Base-by-base conservation (phyloP, 2,797 vertebrate species). In the Microtus agrestis region DNA sequence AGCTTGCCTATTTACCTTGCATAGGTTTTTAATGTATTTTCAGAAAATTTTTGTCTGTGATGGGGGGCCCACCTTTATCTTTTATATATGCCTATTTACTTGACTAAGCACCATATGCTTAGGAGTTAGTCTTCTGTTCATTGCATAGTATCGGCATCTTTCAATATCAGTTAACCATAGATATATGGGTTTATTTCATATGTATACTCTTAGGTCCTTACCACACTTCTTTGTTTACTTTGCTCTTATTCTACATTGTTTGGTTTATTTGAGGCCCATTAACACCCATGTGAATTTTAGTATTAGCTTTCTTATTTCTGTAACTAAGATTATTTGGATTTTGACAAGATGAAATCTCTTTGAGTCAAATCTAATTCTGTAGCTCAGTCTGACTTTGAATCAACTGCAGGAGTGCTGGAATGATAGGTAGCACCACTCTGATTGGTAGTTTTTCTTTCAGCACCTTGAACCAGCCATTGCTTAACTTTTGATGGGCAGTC, bases 231-330 rank as follows among this genome's bases (percentile, higher is more conserved):
- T 29, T 87, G 29, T 61, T 78, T 89, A 43, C 89, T 78, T 94
- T 81, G 40, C 54, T 17, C 78, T 80, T 46, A 46, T 91, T 74
- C 27, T 81, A 89, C 40, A 77, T 71, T 92, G 27, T 80, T 87
- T 92, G 40, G 51, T 56, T 56, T 87, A 5, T 63, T 37, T 37
- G 23, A n/a, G 43, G 13, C 56, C 51, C 31, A 13, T 87, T 92
- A 77, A n/a, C 14, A 46, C 61, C 59, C 17, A 48, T 46, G 27
- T 77, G 37, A 91, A 56, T 81, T 89, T 86, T 86, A 88, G 34
- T 48, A 79, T 59, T 91, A 73, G 17, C 12, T 73, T 91, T 90
- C 82, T 6, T 43, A 73, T 87, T 96, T 96, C 69, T 95, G 51
- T 59, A 91, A 87, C 61, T 6, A 65, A 78, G 34, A 51, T 37